Evolutionary conservation across 1,140 invertebrate species (phyloP), one percentile per base, ranked within the genome.

Genomic region (Saccostrea glomerata): DNA sequence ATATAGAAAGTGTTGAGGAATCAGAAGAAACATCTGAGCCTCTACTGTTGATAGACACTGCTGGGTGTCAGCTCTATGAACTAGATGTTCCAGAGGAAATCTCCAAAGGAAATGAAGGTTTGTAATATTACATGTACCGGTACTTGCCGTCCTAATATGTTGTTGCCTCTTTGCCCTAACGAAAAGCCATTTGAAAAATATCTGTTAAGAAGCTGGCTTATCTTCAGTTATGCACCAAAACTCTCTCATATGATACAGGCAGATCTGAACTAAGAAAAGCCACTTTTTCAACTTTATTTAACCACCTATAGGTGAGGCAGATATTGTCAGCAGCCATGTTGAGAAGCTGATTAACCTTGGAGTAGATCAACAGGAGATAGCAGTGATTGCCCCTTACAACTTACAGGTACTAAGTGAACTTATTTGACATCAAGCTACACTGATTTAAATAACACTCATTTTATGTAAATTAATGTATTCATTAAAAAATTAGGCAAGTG

Each of bases 341-440:
- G 91, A 95, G 54, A 91, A 94, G 13, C 92, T 97, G 13, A 92
- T 96, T 20, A 90, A 94, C 40, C 84, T 91, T 90, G 96, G 96
- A 17, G 73, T 96, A 5, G 90, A 92, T n/a, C 92, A 95, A 30
- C 91, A 94, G 85, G 95, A 96, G 86, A 96, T 97, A 87, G 96
- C 96, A 58, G 95, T 97, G n/a, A 96, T 97, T 89, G 95, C 96
- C 25, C 96, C 96, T 0, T 97, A 97, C 91, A 95, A 96, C 89
- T 92, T 96, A 86, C 96, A 96, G 94, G 96, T 96, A 36, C 30
- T 36, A 89, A 70, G 66, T 70, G 11, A 70, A 23, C 25, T 9
- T 15, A 73, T 30, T 20, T 47, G 47, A 9, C 47, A 47, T 47
- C 47, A 47, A 47, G 47, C 47, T 47, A 47, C 47, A 47, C 0